A percentile compares a stretch with the other conserved stretches of the same genome.
Conservation (phyloP, 2,113 vertebrate genomes). For the Mola mola region DNA sequence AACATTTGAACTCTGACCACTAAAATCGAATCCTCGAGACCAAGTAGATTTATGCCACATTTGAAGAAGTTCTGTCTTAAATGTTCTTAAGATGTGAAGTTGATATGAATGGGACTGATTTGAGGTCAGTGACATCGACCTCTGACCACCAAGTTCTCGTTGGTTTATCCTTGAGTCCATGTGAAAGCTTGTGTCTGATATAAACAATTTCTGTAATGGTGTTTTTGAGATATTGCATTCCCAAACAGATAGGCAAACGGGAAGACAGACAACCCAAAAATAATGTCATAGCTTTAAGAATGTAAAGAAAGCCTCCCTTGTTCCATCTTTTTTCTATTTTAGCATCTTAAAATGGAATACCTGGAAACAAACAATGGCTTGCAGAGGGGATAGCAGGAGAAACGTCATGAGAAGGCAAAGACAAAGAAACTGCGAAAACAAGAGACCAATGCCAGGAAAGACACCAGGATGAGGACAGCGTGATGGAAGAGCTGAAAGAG, state of each 20-base stretch:
- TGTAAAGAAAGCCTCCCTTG: slow-evolving; percentile 37
- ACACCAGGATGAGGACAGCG: background rate
- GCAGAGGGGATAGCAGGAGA: background rate
- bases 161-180: background rate
- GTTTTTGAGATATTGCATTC: too few species aligned
- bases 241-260: too few species aligned
- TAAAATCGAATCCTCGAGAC: too few species aligned
- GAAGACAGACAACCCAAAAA: too few species aligned
- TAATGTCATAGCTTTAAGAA: too few species aligned
- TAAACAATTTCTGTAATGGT: too few species aligned
- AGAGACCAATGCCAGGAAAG: background rate
- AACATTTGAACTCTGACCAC: too few species aligned
- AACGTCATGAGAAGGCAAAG: background rate
- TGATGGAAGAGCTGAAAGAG: slow-evolving; percentile 7
- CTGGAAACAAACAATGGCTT: too few species aligned
- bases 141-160: background rate
- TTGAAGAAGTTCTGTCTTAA: background rate
- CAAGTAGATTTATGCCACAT: too few species aligned
- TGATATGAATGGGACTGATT: background rate
- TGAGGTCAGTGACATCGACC: too few species aligned
- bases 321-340: slow-evolving; percentile 48
- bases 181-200: too few species aligned
- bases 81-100: background rate
- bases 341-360: slow-evolving; percentile 22
- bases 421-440: slow-evolving; percentile 4